Evolutionary conservation across 2,113 vertebrate species (phyloP).

Genomic region (Probosciger aterrimus): DNA sequence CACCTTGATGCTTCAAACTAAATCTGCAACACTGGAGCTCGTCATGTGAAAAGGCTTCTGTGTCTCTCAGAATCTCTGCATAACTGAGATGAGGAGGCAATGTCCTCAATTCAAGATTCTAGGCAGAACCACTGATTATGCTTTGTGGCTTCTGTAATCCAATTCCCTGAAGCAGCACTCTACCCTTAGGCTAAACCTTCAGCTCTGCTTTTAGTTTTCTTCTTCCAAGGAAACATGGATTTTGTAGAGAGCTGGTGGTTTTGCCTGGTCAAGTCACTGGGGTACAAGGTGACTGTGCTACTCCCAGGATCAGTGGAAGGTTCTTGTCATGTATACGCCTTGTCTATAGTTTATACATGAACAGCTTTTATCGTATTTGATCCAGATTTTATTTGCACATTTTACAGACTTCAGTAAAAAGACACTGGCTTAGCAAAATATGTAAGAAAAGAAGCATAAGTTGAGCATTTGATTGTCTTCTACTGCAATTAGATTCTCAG

Average conservation of each 20-base stretch:
- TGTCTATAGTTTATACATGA: rapidly evolving
- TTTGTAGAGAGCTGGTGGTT: neutral
- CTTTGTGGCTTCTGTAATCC: neutral
- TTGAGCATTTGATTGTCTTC: neutral
- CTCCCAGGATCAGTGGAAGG: neutral
- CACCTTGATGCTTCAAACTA: neutral
- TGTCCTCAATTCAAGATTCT: neutral
- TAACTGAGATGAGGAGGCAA: neutral
- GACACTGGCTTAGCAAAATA: neutral
- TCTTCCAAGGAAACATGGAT: neutral
- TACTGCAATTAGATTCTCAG: neutral
- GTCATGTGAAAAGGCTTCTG: rapidly evolving
- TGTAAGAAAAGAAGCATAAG: neutral
- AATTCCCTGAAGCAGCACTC: neutral
- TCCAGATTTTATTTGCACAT: neutral
- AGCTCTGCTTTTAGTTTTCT: neutral
- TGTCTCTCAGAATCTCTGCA: neutral
- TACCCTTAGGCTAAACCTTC: neutral
- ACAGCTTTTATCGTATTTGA: neutral
- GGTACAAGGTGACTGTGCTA: neutral
- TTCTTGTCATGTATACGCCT: neutral
- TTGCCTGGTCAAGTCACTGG: neutral
- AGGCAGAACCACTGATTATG: neutral
- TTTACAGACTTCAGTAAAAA: neutral
- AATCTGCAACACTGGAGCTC: neutral